Conservation (phyloP, 1,140 invertebrate species). For the Eriosoma lanigerum region DNA sequence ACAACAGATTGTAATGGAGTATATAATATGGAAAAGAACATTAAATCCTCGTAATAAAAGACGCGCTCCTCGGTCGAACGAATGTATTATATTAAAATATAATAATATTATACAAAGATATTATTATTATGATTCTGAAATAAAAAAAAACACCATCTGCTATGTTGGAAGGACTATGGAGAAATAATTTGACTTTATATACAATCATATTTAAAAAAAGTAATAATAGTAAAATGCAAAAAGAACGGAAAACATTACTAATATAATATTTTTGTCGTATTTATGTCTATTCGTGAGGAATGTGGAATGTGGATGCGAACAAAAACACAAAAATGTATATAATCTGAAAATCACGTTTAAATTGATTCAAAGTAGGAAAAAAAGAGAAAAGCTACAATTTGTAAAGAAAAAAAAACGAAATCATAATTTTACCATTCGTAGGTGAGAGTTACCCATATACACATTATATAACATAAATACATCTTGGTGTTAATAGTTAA, state of each 20-base stretch:
- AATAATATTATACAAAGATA: background rate
- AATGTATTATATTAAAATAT: background rate
- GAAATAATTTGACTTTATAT: background rate
- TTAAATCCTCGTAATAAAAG: conserved; percentile 12
- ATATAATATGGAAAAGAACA: background rate
- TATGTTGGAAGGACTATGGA: background rate
- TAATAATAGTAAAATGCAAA: conserved; percentile 6
- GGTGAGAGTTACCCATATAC: too few relatives aligned
- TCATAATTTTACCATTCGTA: background rate
- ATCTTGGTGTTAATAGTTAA: too few relatives aligned
- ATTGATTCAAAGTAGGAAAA: background rate
- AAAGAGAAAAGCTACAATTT: background rate
- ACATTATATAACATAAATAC: too few relatives aligned
- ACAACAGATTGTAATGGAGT: too few relatives aligned
- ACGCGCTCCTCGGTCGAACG: background rate
- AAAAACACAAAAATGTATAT: background rate
- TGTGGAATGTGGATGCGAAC: background rate
- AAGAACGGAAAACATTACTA: background rate
- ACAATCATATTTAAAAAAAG: conserved; percentile 8
- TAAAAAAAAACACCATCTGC: conserved; percentile 15
- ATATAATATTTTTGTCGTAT: too few relatives aligned
- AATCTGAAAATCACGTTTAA: conserved; percentile 1
- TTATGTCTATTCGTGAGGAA: conserved; percentile 1
- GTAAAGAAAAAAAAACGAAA: background rate
- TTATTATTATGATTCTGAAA: conserved; percentile 7